These are phyloP conservation scores for Scaeva pyrastri DNA, from an alignment of 2,888 invertebrate genomes.

Conservation along the genomic window DNA sequence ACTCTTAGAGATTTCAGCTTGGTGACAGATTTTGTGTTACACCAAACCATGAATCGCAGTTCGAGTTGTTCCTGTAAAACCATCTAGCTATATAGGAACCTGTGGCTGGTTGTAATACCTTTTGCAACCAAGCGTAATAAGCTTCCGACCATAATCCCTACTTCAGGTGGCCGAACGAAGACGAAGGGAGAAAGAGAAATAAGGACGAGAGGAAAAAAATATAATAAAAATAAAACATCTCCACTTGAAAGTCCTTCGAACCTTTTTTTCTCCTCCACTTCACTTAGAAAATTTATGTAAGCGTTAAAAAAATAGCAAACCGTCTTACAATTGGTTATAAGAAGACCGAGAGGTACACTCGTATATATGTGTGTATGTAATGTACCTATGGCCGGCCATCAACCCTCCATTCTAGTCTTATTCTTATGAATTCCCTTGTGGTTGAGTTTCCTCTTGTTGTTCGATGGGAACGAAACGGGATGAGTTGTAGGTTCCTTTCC, in stretches of 20 bases:
- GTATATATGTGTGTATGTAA: too few relatives aligned
- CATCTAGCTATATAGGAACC: too few relatives aligned
- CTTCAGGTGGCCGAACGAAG: constrained; percentile 1
- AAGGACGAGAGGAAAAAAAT: neutral
- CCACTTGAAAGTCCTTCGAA: constrained; percentile 44
- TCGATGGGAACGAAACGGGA: neutral
- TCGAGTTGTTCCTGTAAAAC: neutral
- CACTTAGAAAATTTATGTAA: constrained; percentile 22
- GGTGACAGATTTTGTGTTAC: constrained; percentile 4
- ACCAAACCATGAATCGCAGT: neutral
- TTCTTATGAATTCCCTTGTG: constrained; percentile 47
- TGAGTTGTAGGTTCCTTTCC: too few relatives aligned
- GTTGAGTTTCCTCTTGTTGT: constrained; percentile 2
- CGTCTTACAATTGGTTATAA: constrained; percentile 37
- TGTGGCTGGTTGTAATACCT: constrained; percentile 35
- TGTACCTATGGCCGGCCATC: constrained; percentile 25
- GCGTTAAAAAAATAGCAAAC: constrained; percentile 44
- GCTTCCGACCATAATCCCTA: constrained; percentile 40
- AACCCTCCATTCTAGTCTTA: constrained; percentile 11
- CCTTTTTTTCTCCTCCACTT: constrained; percentile 44
- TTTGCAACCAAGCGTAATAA: constrained; percentile 23
- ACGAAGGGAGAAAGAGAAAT: neutral
- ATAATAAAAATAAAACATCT: constrained; percentile 20
- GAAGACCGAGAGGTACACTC: constrained; percentile 15
- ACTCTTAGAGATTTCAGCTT: neutral